Percentiles rank a stretch among this genome's conserved stretches.
phyloP scores from a whole-genome alignment of 2,888 invertebrate species.

The Trachelus iudaicus region DNA sequence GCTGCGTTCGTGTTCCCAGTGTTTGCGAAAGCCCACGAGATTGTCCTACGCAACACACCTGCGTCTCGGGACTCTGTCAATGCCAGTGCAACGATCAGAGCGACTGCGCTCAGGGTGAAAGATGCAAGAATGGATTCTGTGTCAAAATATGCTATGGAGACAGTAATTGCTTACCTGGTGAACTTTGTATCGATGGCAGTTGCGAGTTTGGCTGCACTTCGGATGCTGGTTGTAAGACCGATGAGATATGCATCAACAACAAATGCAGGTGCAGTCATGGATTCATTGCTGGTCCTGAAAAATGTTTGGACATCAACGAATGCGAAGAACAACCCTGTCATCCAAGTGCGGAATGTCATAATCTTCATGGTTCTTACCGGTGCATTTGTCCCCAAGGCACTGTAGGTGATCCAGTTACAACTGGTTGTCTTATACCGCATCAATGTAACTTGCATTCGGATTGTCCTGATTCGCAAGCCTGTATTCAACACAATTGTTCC shows the following conservation, averaged over 20 bases:
- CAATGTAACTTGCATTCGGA: conserved; percentile 80
- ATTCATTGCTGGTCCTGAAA: conserved; percentile 76
- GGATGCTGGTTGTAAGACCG: conserved; percentile 82
- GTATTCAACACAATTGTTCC: conserved; percentile 80
- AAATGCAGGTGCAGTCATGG: conserved; percentile 83
- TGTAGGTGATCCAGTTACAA: conserved; percentile 77
- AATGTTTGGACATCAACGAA: conserved; percentile 85
- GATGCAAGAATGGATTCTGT: conserved; percentile 82
- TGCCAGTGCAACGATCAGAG: conserved; percentile 80
- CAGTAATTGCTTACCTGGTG: conserved; percentile 90
- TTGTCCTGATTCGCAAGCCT: conserved; percentile 81
- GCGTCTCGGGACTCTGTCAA: conserved; percentile 82
- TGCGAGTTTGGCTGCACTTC: conserved; percentile 86
- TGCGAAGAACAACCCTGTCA: conserved; percentile 85
- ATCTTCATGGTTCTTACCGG: conserved; percentile 82
- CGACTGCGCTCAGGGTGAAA: conserved; percentile 85
- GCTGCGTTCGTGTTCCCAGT: conserved; percentile 85
- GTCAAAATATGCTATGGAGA: conserved; percentile 89
- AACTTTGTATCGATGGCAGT: conserved; percentile 84
- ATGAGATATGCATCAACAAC: conserved; percentile 80
- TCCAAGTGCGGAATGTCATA: conserved; percentile 81
- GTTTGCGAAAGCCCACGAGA: conserved; percentile 76
- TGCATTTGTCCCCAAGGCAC: conserved; percentile 84
- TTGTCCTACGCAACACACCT: conserved; percentile 82
- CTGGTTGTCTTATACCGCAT: conserved; percentile 80